Conservation (phyloP, 2,888 invertebrate species). For the Himalopsyche japonica region DNA sequence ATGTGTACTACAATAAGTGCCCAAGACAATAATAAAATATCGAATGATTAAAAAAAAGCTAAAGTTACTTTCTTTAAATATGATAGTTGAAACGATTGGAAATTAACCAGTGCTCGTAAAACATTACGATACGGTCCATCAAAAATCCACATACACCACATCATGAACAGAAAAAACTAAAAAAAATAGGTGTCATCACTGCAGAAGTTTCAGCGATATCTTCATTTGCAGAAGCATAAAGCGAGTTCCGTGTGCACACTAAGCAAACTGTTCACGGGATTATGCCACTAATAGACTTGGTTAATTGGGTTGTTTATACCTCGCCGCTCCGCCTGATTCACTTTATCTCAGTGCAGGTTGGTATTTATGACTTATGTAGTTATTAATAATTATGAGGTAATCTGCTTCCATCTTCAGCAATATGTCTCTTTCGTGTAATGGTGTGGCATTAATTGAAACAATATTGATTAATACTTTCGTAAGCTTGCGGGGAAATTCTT, state of each 20-base stretch:
- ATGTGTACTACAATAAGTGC: too few relatives aligned
- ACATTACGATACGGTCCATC: too few relatives aligned
- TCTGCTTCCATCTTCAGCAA: background rate
- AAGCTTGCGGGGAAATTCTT: too few relatives aligned
- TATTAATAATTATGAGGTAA: background rate
- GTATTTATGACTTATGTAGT: background rate
- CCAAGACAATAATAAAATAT: too few relatives aligned
- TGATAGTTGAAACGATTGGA: too few relatives aligned
- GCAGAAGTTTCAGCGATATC: background rate
- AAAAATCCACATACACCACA: too few relatives aligned
- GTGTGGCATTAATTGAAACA: background rate
- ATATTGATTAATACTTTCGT: background rate
- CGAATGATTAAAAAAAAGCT: too few relatives aligned
- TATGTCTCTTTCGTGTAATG: background rate
- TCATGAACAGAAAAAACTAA: too few relatives aligned
- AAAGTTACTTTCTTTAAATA: too few relatives aligned
- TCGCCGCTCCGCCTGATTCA: background rate
- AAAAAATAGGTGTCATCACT: too few relatives aligned
- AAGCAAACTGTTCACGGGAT: background rate
- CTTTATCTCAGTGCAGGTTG: background rate
- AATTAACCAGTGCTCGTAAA: too few relatives aligned
- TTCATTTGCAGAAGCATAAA: background rate
- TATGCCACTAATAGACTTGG: constrained; percentile 15
- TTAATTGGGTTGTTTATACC: constrained; percentile 17
- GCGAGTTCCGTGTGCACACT: background rate